Base-by-base conservation (phyloP, 2,888 invertebrate species). In the Drosophila prostipennis region DNA sequence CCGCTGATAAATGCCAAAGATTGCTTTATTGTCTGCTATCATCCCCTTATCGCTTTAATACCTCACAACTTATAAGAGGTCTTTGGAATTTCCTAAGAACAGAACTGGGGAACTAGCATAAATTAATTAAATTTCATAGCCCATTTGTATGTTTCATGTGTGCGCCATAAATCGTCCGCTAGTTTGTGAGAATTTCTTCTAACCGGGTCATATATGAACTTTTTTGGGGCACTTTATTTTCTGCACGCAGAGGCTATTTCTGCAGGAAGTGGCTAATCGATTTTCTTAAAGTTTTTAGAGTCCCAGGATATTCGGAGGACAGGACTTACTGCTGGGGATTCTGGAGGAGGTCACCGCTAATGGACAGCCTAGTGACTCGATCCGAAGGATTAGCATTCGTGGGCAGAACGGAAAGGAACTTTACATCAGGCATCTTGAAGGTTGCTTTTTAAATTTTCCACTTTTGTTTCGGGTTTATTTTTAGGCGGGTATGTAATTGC, bases 291-390 rank as follows among this genome's bases (percentile, higher is more conserved):
- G 16, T 13, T 23, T 13, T 57, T 36, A 8, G 23, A 32, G 32
- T 16, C 1, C 7, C 34, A 13, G 16, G 13, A 34, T 16, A n/a
- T 7, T n/a, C 7, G 2, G 1, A 7, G 26, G 51, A 10, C 34
- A 11, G 40, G 26, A 91, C 91, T 91, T 85, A 92, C 92, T 91
- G 85, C 64, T 88, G 68, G 29, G 91, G 89, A 48, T 84, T 60
- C 26, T 83, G 74, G 45, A 68, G 75, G 23, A 91, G 68, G 53
- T 74, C 84, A 53, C 91, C 91, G 68, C 80, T 89, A 26, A 92
- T 74, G 26, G 83, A 57, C 37, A 91, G 57, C 68, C 90, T 90
- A 49, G 87, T 89, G 26, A 91, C 52, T 81, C 32, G 74, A 55
- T 73, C 79, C 43, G 55, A 87, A 39, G 53, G 70, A 61, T 72